Base-by-base conservation (phyloP, 2,888 invertebrate species). In the Dasypogon diadema region DNA sequence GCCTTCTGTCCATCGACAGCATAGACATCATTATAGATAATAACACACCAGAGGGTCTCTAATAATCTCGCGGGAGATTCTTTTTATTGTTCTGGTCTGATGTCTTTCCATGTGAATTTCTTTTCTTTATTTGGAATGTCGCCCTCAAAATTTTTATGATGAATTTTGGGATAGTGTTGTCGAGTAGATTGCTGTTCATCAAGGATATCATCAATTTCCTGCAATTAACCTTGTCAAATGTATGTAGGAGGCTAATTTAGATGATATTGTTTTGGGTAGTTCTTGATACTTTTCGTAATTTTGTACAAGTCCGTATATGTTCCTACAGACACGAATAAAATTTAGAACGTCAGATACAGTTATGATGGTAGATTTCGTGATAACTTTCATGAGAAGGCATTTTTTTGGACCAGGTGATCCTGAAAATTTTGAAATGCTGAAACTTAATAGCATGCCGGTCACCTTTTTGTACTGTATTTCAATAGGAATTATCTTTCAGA, bases 1-100 rank as follows among this genome's bases (percentile, higher is more conserved):
- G 54, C 68, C 68, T 55, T 42, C 56, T 54, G 65, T 75, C 58
- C 54, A 46, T 68, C 56, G 56, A 26, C 75, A 55, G 75, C 75
- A 75, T 75, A 75, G 75, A 75, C 75, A 76, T 72, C 48, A 76
- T 76, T 76, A 76, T 56, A 72, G 75, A 76, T 76, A 76, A 76
- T 76, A 76, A 76, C 75, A 76, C 60, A 60, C 72, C 75, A 48
- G 75, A 76, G 75, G 72, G 72, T 72, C 72, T 72, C 58, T 76
- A 76, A 76, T 76, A 74, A 74, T 58, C 60, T 60, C 58, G 51
- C 63, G 37, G 34, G 54, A 63, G 75, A 34, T 14, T 30, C 42
- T 74, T 48, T 58, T 60, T 74, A 10, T 74, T 18, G 37, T 58
- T 26, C 21, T 74, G 58, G 42, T 18, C 48, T 21, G 56, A 21